Base-by-base conservation (phyloP, 1,140 invertebrate species). In the Doryteuthis pealeii region DNA sequence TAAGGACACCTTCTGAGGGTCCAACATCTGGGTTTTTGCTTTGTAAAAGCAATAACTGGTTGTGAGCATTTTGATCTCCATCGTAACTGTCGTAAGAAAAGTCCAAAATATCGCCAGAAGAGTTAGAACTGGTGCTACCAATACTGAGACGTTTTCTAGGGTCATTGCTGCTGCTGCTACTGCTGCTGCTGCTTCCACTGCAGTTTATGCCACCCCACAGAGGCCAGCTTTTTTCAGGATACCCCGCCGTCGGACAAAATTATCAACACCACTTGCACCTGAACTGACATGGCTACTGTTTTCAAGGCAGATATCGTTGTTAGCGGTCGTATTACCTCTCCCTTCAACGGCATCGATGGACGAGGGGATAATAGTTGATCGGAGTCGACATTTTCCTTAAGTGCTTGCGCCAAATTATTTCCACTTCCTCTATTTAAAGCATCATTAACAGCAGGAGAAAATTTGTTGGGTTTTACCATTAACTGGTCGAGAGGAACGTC, bases 1-100 rank as follows among this genome's bases (percentile, higher is more conserved):
- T 40, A 54, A 33, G 75, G 30, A 45, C 32, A 30, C 70, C 45
- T 76, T 72, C 68, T 72, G 43, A 32, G 78, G 15, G 58, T 35
- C 40, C 40, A 70, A 22, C 32, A 2, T n/a, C 22, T 6, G 10
- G 54, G 18, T 22, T 62, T n/a, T 28, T 28, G 54, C 26, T 22
- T n/a, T 2, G 54, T 22, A n/a, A 6, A n/a, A n/a, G 54, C 54
- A 62, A 28, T 28, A 62, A 62, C 5, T 62, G 54, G 35, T 10
- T 40, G n/a, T n/a, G n/a, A 40, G 4, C 35, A 62, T 62, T 22
- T 22, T 78, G 45, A 49, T 79, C 75, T 28, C 81, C 81, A 22
- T 87, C 85, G 26, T 74, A 74, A 71, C 84, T 86, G 76, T 87
- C 85, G 65, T 87, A 87, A 3, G 84, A 86, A 76, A 87, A 83